Conservation (phyloP, 2,888 invertebrate genomes). For the Drosophila gaucha region DNA sequence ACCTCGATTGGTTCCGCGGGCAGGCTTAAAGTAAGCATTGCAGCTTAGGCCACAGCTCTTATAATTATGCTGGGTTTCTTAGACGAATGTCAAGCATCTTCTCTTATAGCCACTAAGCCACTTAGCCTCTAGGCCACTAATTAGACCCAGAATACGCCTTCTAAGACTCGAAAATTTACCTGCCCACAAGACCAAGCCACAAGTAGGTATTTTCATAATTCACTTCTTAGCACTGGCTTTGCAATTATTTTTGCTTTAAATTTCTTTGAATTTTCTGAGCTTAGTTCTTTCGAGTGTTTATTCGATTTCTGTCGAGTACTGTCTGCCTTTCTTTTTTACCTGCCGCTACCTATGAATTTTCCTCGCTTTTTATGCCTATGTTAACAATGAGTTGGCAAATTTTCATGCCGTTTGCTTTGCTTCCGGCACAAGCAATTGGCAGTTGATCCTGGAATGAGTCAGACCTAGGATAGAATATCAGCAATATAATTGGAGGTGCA, state of each 20-base stretch:
- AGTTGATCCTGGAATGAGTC: not conserved
- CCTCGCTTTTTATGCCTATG: constrained; percentile 16
- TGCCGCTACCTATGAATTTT: too few species aligned
- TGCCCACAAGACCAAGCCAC: constrained; percentile 9
- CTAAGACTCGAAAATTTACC: constrained; percentile 15
- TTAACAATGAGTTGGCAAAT: constrained; percentile 72
- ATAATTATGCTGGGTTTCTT: constrained; percentile 50
- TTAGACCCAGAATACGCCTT: constrained; percentile 47
- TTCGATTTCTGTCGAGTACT: constrained; percentile 42
- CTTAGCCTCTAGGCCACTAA: constrained; percentile 39
- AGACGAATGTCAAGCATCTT: not conserved
- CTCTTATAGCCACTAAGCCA: not conserved
- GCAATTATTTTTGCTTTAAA: constrained; percentile 38
- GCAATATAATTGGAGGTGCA: constrained; percentile 5
- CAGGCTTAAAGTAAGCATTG: too few species aligned
- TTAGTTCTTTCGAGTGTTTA: constrained; percentile 65
- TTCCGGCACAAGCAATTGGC: constrained; percentile 60
- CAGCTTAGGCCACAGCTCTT: constrained; percentile 33
- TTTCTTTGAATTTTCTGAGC: constrained; percentile 39
- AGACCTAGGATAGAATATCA: not conserved
- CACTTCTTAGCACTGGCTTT: constrained; percentile 18
- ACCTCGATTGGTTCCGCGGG: constrained; percentile 61
- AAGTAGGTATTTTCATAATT: constrained; percentile 31
- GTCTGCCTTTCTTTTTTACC: not conserved
- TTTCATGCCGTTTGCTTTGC: constrained; percentile 70